Conservation (phyloP, 2,888 invertebrate genomes). For the Volucella inflata region DNA sequence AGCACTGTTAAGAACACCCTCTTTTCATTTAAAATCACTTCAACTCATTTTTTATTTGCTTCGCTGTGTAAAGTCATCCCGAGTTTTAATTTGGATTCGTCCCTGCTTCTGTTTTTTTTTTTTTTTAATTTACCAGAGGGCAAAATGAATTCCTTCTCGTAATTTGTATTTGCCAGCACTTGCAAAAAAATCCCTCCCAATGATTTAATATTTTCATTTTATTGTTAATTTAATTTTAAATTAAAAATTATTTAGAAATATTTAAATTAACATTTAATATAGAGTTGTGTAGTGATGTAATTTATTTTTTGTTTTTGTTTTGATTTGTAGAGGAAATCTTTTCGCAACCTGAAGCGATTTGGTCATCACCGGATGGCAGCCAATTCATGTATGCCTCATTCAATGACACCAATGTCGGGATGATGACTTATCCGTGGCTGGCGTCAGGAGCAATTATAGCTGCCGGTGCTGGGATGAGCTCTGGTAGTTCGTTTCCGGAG, state of each 20-base stretch:
- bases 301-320: constrained; percentile 18
- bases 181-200: too few species aligned
- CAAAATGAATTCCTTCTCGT: too few species aligned
- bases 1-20: not conserved
- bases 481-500: constrained; percentile 90
- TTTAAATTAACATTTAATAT: not conserved
- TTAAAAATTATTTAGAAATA: not conserved
- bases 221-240: not conserved
- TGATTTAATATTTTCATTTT: not conserved
- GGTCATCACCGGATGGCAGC: constrained; percentile 93
- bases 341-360: constrained; percentile 91
- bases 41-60: not conserved
- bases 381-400: constrained; percentile 93
- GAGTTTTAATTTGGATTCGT: not conserved
- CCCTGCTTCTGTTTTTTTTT: too few species aligned
- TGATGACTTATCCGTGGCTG: constrained; percentile 92
- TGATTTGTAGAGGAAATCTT: constrained; percentile 92
- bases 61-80: not conserved
- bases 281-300: not conserved
- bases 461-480: constrained; percentile 85
- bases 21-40: not conserved
- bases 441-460: constrained; percentile 88
- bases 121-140: too few species aligned
- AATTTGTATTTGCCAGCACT: too few species aligned
- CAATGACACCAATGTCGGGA: constrained; percentile 91